These are phyloP conservation scores for Heliconius hermathena DNA, from an alignment of 1,140 invertebrate species.

Conservation along the genomic window DNA sequence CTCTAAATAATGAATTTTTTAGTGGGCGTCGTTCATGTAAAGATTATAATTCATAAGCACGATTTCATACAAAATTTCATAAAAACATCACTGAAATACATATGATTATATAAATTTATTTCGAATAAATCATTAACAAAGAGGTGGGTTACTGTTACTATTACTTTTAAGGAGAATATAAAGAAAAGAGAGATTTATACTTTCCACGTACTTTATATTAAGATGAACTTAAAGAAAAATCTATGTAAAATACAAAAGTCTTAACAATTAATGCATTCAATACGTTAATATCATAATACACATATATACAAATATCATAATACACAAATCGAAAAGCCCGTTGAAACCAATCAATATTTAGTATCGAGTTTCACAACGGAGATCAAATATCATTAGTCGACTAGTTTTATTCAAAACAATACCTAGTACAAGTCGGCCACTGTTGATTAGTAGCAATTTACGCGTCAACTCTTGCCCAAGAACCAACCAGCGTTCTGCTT, in stretches of 20 bases:
- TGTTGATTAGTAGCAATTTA: slow-evolving; percentile 62
- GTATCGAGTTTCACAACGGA: slow-evolving; percentile 33
- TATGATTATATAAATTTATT: too few species aligned
- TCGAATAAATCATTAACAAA: too few species aligned
- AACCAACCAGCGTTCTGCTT: slow-evolving; percentile 55
- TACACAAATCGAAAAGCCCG: not conserved
- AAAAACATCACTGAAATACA: too few species aligned
- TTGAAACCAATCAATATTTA: slow-evolving; percentile 14
- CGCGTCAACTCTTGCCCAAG: slow-evolving; percentile 58
- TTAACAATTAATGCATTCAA: not conserved
- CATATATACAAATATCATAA: not conserved
- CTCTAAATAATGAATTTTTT: slow-evolving; percentile 31
- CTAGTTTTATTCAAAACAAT: slow-evolving; percentile 51
- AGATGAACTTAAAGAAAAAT: too few species aligned
- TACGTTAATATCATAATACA: not conserved
- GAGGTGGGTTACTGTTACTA: too few species aligned
- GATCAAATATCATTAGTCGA: slow-evolving; percentile 53
- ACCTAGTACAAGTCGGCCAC: slow-evolving; percentile 50
- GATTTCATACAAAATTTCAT: not conserved
- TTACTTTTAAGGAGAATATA: not conserved
- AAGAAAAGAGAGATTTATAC: not conserved
- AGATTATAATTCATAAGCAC: slow-evolving; percentile 33
- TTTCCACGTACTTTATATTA: not conserved
- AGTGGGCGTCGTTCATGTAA: slow-evolving; percentile 32
- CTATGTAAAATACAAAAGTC: too few species aligned